A percentile compares a stretch with the other conserved stretches of the same genome.
These are phyloP conservation scores for Amblyteles armatorius DNA, from an alignment of 2,888 invertebrate species.

Conservation along the genomic window DNA sequence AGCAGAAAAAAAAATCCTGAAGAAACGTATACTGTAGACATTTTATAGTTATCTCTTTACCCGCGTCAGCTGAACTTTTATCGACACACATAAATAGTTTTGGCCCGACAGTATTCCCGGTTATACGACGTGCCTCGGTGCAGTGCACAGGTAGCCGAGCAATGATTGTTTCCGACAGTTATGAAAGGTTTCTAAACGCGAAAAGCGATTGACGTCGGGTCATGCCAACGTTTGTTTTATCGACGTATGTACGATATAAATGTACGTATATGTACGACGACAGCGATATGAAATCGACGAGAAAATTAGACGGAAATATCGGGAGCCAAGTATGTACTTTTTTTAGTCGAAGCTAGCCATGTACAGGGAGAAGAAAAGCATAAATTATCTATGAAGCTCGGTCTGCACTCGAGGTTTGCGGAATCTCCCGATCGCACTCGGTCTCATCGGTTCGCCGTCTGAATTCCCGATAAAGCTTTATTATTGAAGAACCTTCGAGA, in stretches of 20 bases:
- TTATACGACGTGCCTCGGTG: background rate
- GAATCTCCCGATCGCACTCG: slow-evolving; percentile 18
- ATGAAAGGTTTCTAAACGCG: slow-evolving; percentile 31
- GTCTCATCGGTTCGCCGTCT: slow-evolving; percentile 9
- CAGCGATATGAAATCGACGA: slow-evolving; percentile 1
- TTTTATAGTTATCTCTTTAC: slow-evolving; percentile 2
- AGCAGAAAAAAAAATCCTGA: background rate
- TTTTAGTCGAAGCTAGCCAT: background rate
- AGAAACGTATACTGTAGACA: background rate
- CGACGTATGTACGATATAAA: slow-evolving; percentile 1
- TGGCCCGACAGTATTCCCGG: background rate
- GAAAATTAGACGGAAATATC: slow-evolving; percentile 12
- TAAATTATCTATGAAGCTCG: slow-evolving; percentile 46
- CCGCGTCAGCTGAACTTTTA: slow-evolving; percentile 11
- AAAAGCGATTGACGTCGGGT: slow-evolving; percentile 18
- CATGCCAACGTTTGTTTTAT: background rate
- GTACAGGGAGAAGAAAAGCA: slow-evolving; percentile 10
- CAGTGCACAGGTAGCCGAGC: background rate
- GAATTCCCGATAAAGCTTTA: slow-evolving; percentile 27
- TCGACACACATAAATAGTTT: slow-evolving; percentile 5
- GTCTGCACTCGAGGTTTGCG: slow-evolving; percentile 36
- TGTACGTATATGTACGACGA: background rate
- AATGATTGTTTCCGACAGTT: slow-evolving; percentile 35
- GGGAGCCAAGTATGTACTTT: slow-evolving; percentile 2
- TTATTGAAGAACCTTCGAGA: slow-evolving; percentile 43